phyloP scores from a whole-genome alignment of 2,888 invertebrate species.

The Cheilosia urbana region DNA sequence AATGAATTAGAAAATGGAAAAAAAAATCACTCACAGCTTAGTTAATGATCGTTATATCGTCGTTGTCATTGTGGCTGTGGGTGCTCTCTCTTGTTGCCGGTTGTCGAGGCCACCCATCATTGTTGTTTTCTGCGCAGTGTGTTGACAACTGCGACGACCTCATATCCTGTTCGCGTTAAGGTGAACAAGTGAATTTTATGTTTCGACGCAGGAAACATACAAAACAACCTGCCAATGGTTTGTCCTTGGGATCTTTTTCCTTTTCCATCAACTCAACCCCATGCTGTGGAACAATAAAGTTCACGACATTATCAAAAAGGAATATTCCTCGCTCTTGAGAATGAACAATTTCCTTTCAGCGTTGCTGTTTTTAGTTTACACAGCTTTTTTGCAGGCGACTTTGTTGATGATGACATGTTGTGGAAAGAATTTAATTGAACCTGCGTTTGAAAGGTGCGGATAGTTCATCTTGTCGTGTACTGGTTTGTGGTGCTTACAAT shows the following conservation, averaged over 20 bases:
- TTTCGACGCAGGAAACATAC: constrained; percentile 41
- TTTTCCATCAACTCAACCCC: not conserved
- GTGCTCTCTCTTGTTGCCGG: constrained; percentile 4
- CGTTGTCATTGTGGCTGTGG: constrained; percentile 38
- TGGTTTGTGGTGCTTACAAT: constrained; percentile 2
- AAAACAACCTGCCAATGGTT: not conserved
- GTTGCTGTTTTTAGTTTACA: constrained; percentile 7
- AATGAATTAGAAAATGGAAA: constrained; percentile 35
- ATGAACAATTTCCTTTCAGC: constrained; percentile 54
- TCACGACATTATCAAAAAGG: constrained; percentile 58
- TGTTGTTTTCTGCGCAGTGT: constrained; percentile 40
- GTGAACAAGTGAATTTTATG: constrained; percentile 53
- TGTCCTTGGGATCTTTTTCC: not conserved
- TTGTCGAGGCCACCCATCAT: constrained; percentile 41
- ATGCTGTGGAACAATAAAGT: constrained; percentile 41
- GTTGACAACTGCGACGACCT: constrained; percentile 59
- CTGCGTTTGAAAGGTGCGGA: not conserved
- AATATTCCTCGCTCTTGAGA: constrained; percentile 46
- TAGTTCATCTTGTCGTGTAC: not conserved
- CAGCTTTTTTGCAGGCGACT: not conserved
- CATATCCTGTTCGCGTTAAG: constrained; percentile 52
- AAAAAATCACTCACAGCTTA: constrained; percentile 32
- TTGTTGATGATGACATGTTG: constrained; percentile 6
- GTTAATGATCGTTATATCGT: constrained; percentile 56
- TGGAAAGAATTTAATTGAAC: constrained; percentile 33